These are phyloP conservation scores for Tinamus major DNA, from an alignment of 2,797 vertebrate species.

Conservation along the genomic window DNA sequence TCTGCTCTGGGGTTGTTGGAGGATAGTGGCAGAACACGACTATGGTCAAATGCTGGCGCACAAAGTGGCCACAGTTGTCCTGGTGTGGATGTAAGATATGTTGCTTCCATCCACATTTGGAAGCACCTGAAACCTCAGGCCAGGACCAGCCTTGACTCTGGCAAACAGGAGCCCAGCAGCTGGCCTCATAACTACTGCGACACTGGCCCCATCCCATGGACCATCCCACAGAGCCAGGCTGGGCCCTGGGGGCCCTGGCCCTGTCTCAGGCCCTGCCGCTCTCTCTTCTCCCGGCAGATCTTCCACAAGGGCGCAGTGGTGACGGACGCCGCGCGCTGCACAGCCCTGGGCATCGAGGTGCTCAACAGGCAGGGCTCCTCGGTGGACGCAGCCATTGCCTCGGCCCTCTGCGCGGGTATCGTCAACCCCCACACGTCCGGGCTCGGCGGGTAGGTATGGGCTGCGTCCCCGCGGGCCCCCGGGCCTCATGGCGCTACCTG, in stretches of 20 bases:
- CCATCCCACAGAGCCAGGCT: accelerated
- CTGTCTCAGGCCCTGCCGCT: accelerated
- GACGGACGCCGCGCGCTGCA: constrained; percentile 91
- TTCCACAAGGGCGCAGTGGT: constrained; percentile 94
- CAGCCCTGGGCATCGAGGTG: constrained; percentile 89
- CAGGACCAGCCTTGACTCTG: accelerated
- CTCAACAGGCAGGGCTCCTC: constrained; percentile 91
- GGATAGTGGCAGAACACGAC: accelerated
- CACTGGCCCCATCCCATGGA: not conserved
- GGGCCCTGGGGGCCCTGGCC: not conserved
- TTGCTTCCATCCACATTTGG: accelerated
- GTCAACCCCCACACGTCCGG: constrained; percentile 95
- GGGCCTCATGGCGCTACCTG: accelerated
- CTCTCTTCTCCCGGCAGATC: constrained; percentile 77
- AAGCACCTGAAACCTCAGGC: not conserved
- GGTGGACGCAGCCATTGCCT: constrained; percentile 91
- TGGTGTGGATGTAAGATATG: accelerated
- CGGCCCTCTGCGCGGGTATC: constrained; percentile 91
- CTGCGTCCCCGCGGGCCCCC: accelerated
- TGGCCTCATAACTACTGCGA: too few relatives aligned
- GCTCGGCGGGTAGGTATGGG: constrained; percentile 89
- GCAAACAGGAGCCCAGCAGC: not conserved
- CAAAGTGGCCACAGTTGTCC: not conserved
- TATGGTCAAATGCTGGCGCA: accelerated
- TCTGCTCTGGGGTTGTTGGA: not conserved